phyloP scores from a whole-genome alignment of 2,113 vertebrate species.

The Platichthys flesus region DNA sequence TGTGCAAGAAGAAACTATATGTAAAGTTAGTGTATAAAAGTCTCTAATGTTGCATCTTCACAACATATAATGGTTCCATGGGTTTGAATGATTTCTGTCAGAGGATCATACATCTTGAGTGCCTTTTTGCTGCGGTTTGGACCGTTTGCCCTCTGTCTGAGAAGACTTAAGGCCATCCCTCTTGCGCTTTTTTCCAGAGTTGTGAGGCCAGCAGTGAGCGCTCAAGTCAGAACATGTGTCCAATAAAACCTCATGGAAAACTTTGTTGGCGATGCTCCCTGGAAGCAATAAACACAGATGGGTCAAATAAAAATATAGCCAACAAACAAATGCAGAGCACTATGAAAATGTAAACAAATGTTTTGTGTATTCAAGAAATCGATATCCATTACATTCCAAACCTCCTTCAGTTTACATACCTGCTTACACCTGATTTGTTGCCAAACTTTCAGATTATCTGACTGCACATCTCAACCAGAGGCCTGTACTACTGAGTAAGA shows the following conservation, averaged over 20 bases:
- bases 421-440: too few species aligned
- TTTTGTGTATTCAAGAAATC: neutral
- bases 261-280: slow-evolving; percentile 90
- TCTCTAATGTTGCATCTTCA: too few species aligned
- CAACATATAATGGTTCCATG: neutral
- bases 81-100: neutral
- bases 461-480: too few species aligned
- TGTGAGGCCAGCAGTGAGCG: slow-evolving; percentile 89
- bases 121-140: slow-evolving; percentile 73
- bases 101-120: slow-evolving; percentile 71
- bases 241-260: slow-evolving; percentile 92
- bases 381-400: too few species aligned
- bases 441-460: too few species aligned
- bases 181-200: slow-evolving; percentile 87
- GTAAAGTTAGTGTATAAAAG: too few species aligned
- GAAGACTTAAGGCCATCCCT: slow-evolving; percentile 77
- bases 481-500: too few species aligned
- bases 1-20: too few species aligned
- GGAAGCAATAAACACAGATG: slow-evolving; percentile 7
- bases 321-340: neutral
- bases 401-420: too few species aligned
- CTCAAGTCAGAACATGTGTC: slow-evolving; percentile 87
- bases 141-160: slow-evolving; percentile 83
- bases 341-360: too few species aligned
- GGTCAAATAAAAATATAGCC: neutral